phyloP scores from a whole-genome alignment of 2,888 invertebrate species.

The Eristalis tenax region DNA sequence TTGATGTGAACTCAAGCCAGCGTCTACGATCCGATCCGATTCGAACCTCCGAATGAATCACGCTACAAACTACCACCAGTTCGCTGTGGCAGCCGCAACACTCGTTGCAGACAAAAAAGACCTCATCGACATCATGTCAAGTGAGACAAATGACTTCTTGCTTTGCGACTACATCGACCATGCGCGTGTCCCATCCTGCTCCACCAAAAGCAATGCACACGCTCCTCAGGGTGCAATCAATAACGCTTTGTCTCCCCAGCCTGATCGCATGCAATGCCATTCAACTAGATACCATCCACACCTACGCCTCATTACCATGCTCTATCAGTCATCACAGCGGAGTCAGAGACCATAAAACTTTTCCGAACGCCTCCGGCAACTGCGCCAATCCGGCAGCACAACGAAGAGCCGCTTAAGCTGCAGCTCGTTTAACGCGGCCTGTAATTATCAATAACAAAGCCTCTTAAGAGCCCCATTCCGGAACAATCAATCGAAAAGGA shows the following conservation, averaged over 20 bases:
- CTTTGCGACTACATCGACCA: too few relatives aligned
- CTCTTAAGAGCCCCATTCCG: constrained; percentile 20
- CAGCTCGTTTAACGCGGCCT: constrained; percentile 27
- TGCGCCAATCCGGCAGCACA: background rate
- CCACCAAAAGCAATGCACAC: background rate
- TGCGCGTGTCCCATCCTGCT: background rate
- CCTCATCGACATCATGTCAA: too few relatives aligned
- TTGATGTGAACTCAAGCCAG: too few relatives aligned
- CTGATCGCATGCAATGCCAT: background rate
- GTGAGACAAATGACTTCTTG: too few relatives aligned
- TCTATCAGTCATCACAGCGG: background rate
- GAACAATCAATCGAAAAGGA: constrained; percentile 31
- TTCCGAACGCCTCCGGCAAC: background rate
- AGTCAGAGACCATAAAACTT: constrained; percentile 8
- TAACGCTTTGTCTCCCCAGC: background rate
- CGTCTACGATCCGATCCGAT: too few relatives aligned
- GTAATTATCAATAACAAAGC: constrained; percentile 47
- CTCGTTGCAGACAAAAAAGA: too few relatives aligned
- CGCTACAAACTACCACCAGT: too few relatives aligned
- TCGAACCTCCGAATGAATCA: too few relatives aligned
- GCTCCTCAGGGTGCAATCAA: background rate
- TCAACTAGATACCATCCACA: background rate
- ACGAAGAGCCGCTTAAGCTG: background rate
- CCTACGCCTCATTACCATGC: constrained; percentile 27
- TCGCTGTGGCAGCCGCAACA: too few relatives aligned